Percentiles rank a stretch among this genome's conserved stretches.
These are phyloP conservation scores for Dreissena rostriformis DNA, from an alignment of 1,140 invertebrate genomes.

Conservation along the genomic window DNA sequence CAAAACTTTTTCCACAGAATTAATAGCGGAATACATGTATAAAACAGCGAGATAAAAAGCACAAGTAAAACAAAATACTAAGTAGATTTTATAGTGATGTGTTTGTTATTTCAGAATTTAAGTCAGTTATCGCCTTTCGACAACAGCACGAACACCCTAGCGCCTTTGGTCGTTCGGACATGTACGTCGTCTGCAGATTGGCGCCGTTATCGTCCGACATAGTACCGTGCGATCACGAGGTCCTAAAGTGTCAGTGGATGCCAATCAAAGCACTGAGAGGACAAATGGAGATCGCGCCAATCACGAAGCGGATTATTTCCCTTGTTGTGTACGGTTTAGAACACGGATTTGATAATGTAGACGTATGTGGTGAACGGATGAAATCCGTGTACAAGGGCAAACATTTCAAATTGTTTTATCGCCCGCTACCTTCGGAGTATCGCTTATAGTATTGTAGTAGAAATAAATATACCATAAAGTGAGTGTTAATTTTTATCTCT, in stretches of 20 bases:
- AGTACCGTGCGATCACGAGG: conserved; percentile 87
- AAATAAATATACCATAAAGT: too few species aligned
- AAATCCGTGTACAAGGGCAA: conserved; percentile 71
- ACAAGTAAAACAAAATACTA: too few species aligned
- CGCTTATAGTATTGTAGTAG: too few species aligned
- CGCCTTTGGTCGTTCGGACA: conserved; percentile 91
- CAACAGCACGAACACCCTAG: conserved; percentile 84
- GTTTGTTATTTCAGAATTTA: conserved; percentile 83
- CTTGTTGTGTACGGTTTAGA: conserved; percentile 66
- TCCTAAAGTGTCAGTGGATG: conserved; percentile 91
- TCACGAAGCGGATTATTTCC: conserved; percentile 67
- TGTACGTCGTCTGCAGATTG: conserved; percentile 90
- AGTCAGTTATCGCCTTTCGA: conserved; percentile 89
- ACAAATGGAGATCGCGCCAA: conserved; percentile 55
- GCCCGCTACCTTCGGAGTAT: too few species aligned
- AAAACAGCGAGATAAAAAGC: too few species aligned
- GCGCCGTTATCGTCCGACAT: conserved; percentile 87
- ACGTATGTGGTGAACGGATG: conserved; percentile 64
- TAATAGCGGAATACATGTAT: too few species aligned
- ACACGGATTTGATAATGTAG: conserved; percentile 73
- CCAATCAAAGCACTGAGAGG: conserved; percentile 60
- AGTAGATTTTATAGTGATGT: background rate
- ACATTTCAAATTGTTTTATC: conserved; percentile 57
- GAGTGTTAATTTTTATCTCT: too few species aligned
- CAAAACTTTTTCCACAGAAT: too few species aligned